Percentiles rank a stretch among this genome's conserved stretches.
phyloP scores from a whole-genome alignment of 2,113 vertebrate genomes.

The Xiphias gladius region DNA sequence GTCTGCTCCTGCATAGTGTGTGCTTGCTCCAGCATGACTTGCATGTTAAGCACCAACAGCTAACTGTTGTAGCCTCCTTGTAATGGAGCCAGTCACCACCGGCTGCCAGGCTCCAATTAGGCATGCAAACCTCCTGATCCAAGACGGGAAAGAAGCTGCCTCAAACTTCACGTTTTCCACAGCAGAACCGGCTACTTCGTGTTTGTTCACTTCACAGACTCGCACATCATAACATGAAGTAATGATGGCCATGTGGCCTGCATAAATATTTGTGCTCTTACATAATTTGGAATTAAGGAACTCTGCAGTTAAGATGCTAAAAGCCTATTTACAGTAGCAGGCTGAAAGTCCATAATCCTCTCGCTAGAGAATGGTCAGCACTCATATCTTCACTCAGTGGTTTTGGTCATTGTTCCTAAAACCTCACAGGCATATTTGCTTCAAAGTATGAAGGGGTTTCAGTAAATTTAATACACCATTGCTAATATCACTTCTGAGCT shows the following conservation, averaged over 20 bases:
- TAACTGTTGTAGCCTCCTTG: conserved; percentile 70
- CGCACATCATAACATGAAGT: conserved; percentile 3
- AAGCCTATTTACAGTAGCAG: conserved; percentile 46
- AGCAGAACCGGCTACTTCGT: conserved; percentile 6
- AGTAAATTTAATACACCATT: conserved; percentile 47
- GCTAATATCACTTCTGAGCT: conserved; percentile 40
- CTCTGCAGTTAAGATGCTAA: conserved; percentile 39
- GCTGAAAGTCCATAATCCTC: conserved; percentile 49
- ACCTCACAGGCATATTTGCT: conserved; percentile 49
- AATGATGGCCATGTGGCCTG: conserved; percentile 1
- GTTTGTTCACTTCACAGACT: conserved; percentile 13
- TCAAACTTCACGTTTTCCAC: conserved; percentile 35
- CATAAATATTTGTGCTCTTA: conserved; percentile 46
- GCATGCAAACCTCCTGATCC: conserved; percentile 67
- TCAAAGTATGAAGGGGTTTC: conserved; percentile 50
- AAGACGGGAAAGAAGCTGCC: conserved; percentile 55
- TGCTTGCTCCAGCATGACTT: conserved; percentile 68
- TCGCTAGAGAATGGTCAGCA: conserved; percentile 38
- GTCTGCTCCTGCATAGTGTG: conserved; percentile 63
- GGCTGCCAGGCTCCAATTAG: conserved; percentile 75
- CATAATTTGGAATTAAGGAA: conserved; percentile 53
- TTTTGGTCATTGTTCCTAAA: conserved; percentile 63
- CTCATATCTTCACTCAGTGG: conserved; percentile 32
- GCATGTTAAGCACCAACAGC: conserved; percentile 80
- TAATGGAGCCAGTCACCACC: conserved; percentile 65